These are phyloP conservation scores for Chiroxiphia lanceolata DNA, from an alignment of 2,797 vertebrate genomes.

Conservation along the genomic window DNA sequence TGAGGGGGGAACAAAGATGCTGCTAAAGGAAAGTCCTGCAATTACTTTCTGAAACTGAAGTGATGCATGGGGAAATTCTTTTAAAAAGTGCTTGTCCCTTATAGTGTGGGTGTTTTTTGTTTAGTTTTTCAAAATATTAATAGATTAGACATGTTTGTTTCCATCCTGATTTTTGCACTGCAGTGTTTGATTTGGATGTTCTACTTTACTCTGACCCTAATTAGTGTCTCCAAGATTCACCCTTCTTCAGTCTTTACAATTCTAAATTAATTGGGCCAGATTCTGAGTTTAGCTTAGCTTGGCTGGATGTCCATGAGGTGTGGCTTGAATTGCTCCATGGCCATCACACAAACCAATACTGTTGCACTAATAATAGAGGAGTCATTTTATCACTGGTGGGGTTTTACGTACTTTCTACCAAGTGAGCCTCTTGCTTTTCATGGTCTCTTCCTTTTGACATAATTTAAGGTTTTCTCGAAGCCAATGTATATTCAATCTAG, in stretches of 20 bases:
- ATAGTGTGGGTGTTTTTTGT: neutral
- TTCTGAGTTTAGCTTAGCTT: neutral
- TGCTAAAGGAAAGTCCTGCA: neutral
- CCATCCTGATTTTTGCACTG: neutral
- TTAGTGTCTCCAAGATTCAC: neutral
- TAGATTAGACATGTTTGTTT: neutral
- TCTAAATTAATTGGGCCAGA: neutral
- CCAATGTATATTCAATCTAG: neutral
- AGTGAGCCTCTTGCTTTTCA: neutral
- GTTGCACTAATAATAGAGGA: neutral
- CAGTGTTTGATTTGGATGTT: neutral
- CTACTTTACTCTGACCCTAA: neutral
- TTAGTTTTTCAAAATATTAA: neutral
- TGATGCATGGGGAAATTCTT: neutral
- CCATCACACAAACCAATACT: no score
- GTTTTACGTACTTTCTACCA: neutral
- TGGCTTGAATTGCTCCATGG: neutral
- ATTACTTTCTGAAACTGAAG: neutral
- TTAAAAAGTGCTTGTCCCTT: neutral
- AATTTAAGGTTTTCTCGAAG: neutral
- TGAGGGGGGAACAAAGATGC: neutral
- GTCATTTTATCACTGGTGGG: neutral
- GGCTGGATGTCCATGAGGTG: neutral
- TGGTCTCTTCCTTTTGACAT: neutral
- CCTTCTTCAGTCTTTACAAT: neutral